Percentiles rank a stretch among this genome's conserved stretches.
These are phyloP conservation scores for Saguinus midas DNA, from an alignment of 2,113 vertebrate genomes.

Conservation along the genomic window DNA sequence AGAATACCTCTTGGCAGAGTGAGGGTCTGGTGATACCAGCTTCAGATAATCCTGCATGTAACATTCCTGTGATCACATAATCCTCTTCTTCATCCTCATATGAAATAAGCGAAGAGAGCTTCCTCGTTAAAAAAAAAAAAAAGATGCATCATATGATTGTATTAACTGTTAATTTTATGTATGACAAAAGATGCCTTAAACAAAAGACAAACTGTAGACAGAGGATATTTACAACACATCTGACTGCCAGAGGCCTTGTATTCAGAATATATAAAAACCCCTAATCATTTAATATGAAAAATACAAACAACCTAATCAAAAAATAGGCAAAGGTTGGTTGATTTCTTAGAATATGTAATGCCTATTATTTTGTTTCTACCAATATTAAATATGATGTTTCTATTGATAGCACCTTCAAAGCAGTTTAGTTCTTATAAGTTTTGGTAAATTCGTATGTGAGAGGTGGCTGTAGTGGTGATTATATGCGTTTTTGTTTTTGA, in stretches of 20 bases:
- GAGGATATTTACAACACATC: background rate
- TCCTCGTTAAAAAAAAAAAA: background rate
- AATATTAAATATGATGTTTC: background rate
- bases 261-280: background rate
- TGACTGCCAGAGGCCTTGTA: background rate
- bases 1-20: background rate
- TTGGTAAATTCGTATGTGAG: background rate
- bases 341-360: background rate
- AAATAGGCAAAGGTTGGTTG: background rate
- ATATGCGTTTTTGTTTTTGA: background rate
- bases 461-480: background rate
- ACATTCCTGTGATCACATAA: background rate
- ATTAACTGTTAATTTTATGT: background rate
- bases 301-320: background rate
- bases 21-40: background rate
- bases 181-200: background rate
- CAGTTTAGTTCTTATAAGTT: background rate
- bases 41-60: background rate
- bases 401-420: background rate
- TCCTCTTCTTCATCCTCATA: background rate
- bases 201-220: background rate
- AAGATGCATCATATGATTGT: background rate
- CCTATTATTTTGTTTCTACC: constrained; percentile 21
- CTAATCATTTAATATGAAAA: background rate
- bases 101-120: constrained; percentile 55